A percentile compares a stretch with the other conserved stretches of the same genome.
These are phyloP conservation scores for Diarsia brunnea DNA, from an alignment of 2,888 invertebrate genomes.

Conservation along the genomic window DNA sequence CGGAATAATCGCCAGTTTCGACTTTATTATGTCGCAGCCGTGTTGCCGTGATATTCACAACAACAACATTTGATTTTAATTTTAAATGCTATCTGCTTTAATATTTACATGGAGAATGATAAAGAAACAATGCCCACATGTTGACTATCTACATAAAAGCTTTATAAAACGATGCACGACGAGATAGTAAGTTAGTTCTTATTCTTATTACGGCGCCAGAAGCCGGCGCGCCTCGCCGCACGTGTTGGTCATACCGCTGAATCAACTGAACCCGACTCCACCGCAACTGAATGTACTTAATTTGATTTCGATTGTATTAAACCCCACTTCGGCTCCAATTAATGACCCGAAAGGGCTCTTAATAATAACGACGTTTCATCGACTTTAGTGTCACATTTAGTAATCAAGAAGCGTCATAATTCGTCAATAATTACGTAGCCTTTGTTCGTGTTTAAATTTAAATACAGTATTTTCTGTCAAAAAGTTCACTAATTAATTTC, in stretches of 20 bases:
- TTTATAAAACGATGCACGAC: slow-evolving; percentile 27
- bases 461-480: slow-evolving; percentile 37
- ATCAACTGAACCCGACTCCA: slow-evolving; percentile 83
- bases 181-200: slow-evolving; percentile 69
- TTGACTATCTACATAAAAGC: slow-evolving; percentile 5
- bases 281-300: slow-evolving; percentile 89
- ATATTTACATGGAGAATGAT: neutral
- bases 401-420: slow-evolving; percentile 40
- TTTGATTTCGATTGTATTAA: slow-evolving; percentile 90
- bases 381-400: slow-evolving; percentile 55
- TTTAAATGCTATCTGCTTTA: neutral
- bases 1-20: slow-evolving; percentile 78
- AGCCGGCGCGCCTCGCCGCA: slow-evolving; percentile 74
- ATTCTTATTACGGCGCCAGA: slow-evolving; percentile 80
- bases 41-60: slow-evolving; percentile 42
- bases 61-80: slow-evolving; percentile 17
- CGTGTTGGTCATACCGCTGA: slow-evolving; percentile 85
- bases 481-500: slow-evolving; percentile 71
- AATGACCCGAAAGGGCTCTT: slow-evolving; percentile 84
- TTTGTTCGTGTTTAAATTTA: neutral
- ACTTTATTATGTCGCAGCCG: slow-evolving; percentile 75
- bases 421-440: slow-evolving; percentile 40
- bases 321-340: slow-evolving; percentile 84
- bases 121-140: slow-evolving; percentile 6
- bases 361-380: slow-evolving; percentile 72